Base-by-base conservation (phyloP, 2,888 invertebrate genomes). In the Eretmocerus hayati region DNA sequence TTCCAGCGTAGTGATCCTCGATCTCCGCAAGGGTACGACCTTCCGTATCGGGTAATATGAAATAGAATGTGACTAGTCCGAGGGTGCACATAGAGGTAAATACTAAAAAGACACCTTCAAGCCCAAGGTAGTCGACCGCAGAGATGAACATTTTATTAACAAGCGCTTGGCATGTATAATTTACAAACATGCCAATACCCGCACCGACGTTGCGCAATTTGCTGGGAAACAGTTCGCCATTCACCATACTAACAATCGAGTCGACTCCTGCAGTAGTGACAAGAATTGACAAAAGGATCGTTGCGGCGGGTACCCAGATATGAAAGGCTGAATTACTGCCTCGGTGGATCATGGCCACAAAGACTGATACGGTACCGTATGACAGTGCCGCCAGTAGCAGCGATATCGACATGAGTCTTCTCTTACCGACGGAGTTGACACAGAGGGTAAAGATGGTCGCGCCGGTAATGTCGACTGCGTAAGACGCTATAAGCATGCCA, bases 161-260 rank as follows among this genome's bases (percentile, higher is more conserved):
- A 19, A 41, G 9, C 31, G 31, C 6, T 6, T 13, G 3, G 13
- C 5, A 20, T 3, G 21, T n/a, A 3, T 20, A 5, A 16, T 16
- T 18, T 13, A 31, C n/a, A 20, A 41, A 41, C 41, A 26, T 21
- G 9, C 41, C 41, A 15, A 41, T 19, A 5, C 41, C 41, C 18
- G 31, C 19, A 15, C 31, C 31, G 13, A 19, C 30, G 20, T 41
- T 31, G 1, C 41, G 16, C 18, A 31, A 31, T n/a, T 18, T 30
- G 20, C n/a, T 41, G 19, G 41, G 31, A 16, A 30, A 41, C 18
- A 41, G 41, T 18, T 41, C 31, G 31, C 31, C 31, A 11, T 41
- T 41, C 19, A 41, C 20, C 31, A 31, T 41, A 19, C 21, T 31
- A 11, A 41, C 41, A 8, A 41, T 30, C 5, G 20, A 21, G 20